Percentiles rank a stretch among this genome's conserved stretches.
Conservation (phyloP, 2,797 vertebrate species). For the Cetoscarus ocellatus region DNA sequence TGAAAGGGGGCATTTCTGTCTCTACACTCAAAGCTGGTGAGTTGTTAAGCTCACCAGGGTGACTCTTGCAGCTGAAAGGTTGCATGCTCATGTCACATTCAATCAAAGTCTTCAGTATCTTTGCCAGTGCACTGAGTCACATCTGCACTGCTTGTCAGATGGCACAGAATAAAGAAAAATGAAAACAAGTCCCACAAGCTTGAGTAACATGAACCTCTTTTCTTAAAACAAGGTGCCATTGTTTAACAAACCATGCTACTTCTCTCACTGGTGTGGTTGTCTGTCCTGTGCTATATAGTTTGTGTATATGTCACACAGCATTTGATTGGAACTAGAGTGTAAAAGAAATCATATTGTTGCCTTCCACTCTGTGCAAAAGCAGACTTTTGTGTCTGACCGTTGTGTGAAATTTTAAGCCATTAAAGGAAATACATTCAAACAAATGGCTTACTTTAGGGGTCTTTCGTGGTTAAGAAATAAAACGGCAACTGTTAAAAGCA, state of each 20-base stretch:
- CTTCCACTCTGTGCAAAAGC: too few species aligned
- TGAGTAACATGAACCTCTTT: neutral
- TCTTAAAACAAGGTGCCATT: neutral
- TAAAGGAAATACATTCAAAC: too few species aligned
- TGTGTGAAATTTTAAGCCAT: too few species aligned
- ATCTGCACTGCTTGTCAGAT: conserved; percentile 29
- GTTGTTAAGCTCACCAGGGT: conserved; percentile 47
- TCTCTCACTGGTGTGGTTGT: conserved; percentile 32
- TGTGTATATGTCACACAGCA: conserved; percentile 37
- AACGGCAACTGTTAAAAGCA: too few species aligned
- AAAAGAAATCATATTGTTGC: conserved; percentile 5
- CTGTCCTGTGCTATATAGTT: conserved; percentile 3
- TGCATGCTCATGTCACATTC: conserved; percentile 66
- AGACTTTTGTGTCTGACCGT: too few species aligned
- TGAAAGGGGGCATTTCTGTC: conserved; percentile 14
- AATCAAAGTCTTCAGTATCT: conserved; percentile 42
- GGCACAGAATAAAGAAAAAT: neutral
- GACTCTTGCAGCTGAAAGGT: conserved; percentile 49
- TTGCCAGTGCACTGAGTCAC: conserved; percentile 18
- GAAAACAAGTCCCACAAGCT: neutral
- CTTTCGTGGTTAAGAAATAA: too few species aligned
- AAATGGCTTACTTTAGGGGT: too few species aligned
- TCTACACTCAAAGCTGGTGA: conserved; percentile 51
- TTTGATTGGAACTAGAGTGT: neutral
- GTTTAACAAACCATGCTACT: neutral